Evolutionary conservation across 2,888 invertebrate genomes (phyloP), one percentile per base, ranked within the genome.

Genomic region (Daptonema setosum): DNA sequence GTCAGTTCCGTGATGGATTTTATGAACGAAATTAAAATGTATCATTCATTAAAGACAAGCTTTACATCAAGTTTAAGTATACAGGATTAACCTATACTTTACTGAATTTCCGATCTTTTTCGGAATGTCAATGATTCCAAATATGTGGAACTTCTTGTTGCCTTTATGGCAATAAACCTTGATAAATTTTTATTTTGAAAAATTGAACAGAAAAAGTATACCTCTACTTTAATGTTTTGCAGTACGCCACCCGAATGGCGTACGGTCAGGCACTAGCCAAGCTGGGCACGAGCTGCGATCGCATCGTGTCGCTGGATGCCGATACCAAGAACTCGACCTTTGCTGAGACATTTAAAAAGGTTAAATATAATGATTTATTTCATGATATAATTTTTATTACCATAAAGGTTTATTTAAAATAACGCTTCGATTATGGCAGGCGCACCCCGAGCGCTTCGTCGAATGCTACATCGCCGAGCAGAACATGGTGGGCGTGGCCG

Each of bases 391-490:
- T 41, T 41, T 41, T 14, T 11, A 14, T 41, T 41, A 50, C 25
- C 22, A 50, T 8, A 50, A 8, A 50, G n/a, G 22, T 60, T n/a
- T n/a, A n/a, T n/a, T n/a, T n/a, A n/a, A n/a, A n/a, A n/a, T n/a
- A n/a, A n/a, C n/a, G n/a, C n/a, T n/a, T 51, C 56, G 14, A 41
- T 54, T 57, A 41, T 41, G 59, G 22, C 65, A 72, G 64, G 71
- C 67, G 22, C 72, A 68, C 59, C 78, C 81, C 1, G 76, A 77
- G 55, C 81, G 86, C 62, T 91, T 85, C 75, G 81, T 97, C 64
- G 97, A 97, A 75, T 93, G 97, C 72, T 99, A 85, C 77, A 99
- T 99, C 69, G 97, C 97, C 58, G 97, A 99, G 72, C 97, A 99
- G 77, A 95, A 91, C 77, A 76, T 93, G 70, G 88, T 70, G 28